A percentile compares a stretch with the other conserved stretches of the same genome.
Evolutionary conservation across 2,888 invertebrate species (phyloP).

Genomic region (Timandra comae): DNA sequence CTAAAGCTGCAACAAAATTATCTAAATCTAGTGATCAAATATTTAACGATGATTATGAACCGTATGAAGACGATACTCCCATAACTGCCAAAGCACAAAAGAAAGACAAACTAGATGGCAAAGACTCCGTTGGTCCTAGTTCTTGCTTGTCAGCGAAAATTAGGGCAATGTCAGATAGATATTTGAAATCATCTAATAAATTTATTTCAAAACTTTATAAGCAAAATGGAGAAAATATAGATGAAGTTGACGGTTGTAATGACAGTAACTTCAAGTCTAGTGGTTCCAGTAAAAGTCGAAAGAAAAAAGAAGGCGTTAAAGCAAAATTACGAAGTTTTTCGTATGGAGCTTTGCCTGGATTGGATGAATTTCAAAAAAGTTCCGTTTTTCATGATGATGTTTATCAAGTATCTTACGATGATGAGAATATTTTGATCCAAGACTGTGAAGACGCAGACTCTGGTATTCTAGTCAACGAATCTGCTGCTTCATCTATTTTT

Average conservation of each 20-base stretch:
- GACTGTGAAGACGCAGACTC: constrained; percentile 85
- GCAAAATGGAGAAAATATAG: constrained; percentile 56
- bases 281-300: constrained; percentile 50
- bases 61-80: constrained; percentile 43
- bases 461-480: constrained; percentile 85
- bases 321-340: constrained; percentile 83
- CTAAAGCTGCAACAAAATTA: constrained; percentile 61
- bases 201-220: constrained; percentile 82
- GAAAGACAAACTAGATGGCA: constrained; percentile 71
- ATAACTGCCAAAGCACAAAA: constrained; percentile 52
- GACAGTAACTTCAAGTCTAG: constrained; percentile 49
- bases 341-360: constrained; percentile 83
- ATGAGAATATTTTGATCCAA: constrained; percentile 74
- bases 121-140: constrained; percentile 71
- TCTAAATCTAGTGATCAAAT: constrained; percentile 76
- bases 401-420: constrained; percentile 66
- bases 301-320: constrained; percentile 62
- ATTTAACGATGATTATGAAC: constrained; percentile 69
- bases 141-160: constrained; percentile 83
- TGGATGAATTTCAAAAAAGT: constrained; percentile 81
- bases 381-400: constrained; percentile 80
- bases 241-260: constrained; percentile 36
- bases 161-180: constrained; percentile 84
- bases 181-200: constrained; percentile 81
- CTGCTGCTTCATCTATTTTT: constrained; percentile 81